Evolutionary conservation across 2,113 vertebrate species (phyloP), one percentile per base, ranked within the genome.

Genomic region (Trematomus loennbergii): DNA sequence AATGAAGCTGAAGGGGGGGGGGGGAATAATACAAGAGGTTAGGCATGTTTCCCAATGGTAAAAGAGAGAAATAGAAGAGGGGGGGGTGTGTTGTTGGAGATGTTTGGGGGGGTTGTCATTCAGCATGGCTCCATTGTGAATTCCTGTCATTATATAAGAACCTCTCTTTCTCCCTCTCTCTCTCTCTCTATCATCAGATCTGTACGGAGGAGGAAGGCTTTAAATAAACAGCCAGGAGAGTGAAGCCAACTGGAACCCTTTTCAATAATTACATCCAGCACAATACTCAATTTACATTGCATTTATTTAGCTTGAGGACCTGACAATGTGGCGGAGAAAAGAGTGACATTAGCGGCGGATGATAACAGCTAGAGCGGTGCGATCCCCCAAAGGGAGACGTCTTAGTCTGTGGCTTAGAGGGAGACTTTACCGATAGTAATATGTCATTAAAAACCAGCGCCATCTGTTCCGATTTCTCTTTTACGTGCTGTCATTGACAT

Each of bases 371-470:
- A 82, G 87, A 90, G 88, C 79, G 50, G 67, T 81, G 75, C 59
- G n/a, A 72, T 4, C 29, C 29, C 90, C 88, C 79, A 71, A 79
- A 83, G 89, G 82, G 78, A 87, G 77, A 86, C 66, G 79, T 84
- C 88, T 86, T 83, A 81, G 83, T 90, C 87, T 78, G 75, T 71
- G 90, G 87, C 91, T 92, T n/a, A n/a, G n/a, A n/a, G n/a, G n/a
- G 84, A 86, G 85, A 89, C 87, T 86, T 87, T 87, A 84, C 82
- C 89, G 84, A 94, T 72, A 91, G 86, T 84, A 90, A 94, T 92
- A 92, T 92, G 89, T 89, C 92, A 91, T 92, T 88, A 92, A 93
- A 92, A 93, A 91, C 84, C 88, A 85, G 86, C 12, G n/a, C 92
- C 92, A 92, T 92, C 91, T 92, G 90, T 85, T 91, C 87, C 53